Conservation (phyloP, 2,113 vertebrate genomes). For the Motacilla alba region DNA sequence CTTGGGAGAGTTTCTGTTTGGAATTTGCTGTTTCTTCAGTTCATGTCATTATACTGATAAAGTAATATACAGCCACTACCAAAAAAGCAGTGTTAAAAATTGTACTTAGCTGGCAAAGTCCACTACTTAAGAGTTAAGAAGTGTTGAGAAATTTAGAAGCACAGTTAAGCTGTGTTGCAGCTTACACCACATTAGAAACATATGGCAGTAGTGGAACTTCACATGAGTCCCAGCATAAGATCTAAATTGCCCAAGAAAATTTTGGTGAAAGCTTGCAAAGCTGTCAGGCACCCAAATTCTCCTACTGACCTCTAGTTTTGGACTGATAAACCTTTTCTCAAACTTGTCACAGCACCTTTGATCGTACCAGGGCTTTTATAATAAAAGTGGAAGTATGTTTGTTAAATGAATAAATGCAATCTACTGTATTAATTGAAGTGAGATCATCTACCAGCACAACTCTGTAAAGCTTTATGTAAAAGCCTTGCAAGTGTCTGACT, state of each 20-base stretch:
- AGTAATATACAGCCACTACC: not conserved
- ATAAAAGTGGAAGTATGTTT: not conserved
- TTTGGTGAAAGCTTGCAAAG: not conserved
- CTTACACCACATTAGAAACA: not conserved
- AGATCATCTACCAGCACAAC: not conserved
- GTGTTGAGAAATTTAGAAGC: not conserved
- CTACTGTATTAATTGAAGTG: not conserved
- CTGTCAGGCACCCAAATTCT: not conserved
- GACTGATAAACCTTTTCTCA: not conserved
- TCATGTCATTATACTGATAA: not conserved
- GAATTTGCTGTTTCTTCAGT: not conserved
- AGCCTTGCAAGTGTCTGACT: not conserved
- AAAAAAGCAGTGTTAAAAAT: not conserved
- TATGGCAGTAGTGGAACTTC: not conserved
- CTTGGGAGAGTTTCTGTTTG: not conserved
- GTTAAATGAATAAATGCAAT: not conserved
- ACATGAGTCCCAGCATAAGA: not conserved
- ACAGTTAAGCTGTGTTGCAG: fast-evolving
- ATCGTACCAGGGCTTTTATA: not conserved
- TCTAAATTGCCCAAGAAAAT: not conserved
- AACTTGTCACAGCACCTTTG: not conserved
- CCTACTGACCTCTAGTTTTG: not conserved
- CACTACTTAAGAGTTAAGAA: not conserved
- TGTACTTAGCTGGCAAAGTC: not conserved
- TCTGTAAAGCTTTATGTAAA: not conserved